Conservation (phyloP, 2,888 invertebrate genomes). For the Melieria picta region DNA sequence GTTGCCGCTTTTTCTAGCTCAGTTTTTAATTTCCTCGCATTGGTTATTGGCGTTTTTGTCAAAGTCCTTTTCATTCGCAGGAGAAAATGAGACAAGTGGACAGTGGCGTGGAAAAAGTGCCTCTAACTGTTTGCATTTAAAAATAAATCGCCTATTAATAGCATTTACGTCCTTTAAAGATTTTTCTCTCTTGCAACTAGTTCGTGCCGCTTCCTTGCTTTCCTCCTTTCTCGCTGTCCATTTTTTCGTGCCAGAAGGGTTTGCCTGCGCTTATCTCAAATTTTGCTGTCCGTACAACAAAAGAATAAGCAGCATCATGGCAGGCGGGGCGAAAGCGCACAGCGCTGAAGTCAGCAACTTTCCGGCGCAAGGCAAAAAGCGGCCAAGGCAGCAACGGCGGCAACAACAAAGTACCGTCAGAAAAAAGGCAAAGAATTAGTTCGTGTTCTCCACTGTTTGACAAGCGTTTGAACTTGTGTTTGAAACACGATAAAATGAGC, state of each 20-base stretch:
- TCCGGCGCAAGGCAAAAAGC: not conserved
- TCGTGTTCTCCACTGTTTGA: constrained; percentile 12
- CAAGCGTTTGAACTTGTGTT: constrained; percentile 24
- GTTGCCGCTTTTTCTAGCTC: too few species aligned
- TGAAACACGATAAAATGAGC: not conserved
- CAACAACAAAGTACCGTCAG: not conserved
- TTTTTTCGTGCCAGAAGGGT: not conserved
- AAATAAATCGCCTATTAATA: constrained; percentile 7
- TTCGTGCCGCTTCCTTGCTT: too few species aligned
- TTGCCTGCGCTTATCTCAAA: not conserved
- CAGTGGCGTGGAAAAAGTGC: not conserved
- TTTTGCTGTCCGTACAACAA: not conserved
- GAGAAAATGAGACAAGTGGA: too few species aligned
- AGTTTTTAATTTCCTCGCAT: too few species aligned
- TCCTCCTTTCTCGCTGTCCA: not conserved
- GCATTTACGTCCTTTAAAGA: not conserved
- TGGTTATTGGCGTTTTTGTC: too few species aligned
- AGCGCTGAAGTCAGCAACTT: too few species aligned
- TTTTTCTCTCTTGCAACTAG: not conserved
- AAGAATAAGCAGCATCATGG: not conserved
- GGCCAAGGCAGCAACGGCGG: not conserved
- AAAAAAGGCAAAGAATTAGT: not conserved
- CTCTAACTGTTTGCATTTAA: not conserved
- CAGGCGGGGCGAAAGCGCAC: not conserved
- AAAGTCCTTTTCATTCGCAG: too few species aligned